Percentiles rank a stretch among this genome's conserved stretches.
phyloP scores from a whole-genome alignment of 2,797 vertebrate species.

The Syngnathus acus region DNA sequence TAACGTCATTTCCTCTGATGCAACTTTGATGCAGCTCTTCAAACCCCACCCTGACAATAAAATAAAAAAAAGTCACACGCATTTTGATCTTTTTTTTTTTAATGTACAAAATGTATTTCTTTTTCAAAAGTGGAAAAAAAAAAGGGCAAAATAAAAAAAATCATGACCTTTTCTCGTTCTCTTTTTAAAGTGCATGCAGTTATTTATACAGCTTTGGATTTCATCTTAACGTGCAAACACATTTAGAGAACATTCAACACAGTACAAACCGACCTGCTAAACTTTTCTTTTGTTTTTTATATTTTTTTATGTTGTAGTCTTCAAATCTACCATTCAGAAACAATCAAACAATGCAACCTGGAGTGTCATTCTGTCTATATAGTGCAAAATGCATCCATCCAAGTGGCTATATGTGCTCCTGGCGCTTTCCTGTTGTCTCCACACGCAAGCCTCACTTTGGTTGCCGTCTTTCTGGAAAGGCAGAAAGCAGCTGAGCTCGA shows the following conservation, averaged over 20 bases:
- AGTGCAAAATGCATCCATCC: not conserved
- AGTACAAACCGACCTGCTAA: not conserved
- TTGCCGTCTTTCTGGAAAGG: constrained; percentile 59
- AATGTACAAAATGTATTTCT: no score
- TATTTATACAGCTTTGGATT: no score
- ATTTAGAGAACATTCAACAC: no score
- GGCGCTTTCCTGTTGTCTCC: constrained; percentile 19
- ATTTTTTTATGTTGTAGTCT: not conserved
- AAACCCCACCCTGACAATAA: constrained; percentile 49
- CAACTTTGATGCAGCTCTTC: constrained; percentile 16
- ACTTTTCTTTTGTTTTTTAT: not conserved
- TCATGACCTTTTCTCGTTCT: no score
- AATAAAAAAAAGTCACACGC: not conserved
- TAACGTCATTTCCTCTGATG: rapidly evolving
- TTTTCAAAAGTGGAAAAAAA: no score
- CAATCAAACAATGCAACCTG: not conserved
- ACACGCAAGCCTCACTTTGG: constrained; percentile 44
- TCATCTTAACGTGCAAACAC: no score
- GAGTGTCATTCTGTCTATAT: not conserved
- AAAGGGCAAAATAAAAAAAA: not conserved
- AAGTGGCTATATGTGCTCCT: constrained; percentile 18
- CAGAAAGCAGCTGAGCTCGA: constrained; percentile 55
- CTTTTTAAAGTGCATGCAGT: no score
- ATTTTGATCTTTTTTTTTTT: no score
- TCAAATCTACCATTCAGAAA: not conserved